Evolutionary conservation across 1,140 invertebrate genomes (phyloP).

Genomic region (Brachystomella parvula): DNA sequence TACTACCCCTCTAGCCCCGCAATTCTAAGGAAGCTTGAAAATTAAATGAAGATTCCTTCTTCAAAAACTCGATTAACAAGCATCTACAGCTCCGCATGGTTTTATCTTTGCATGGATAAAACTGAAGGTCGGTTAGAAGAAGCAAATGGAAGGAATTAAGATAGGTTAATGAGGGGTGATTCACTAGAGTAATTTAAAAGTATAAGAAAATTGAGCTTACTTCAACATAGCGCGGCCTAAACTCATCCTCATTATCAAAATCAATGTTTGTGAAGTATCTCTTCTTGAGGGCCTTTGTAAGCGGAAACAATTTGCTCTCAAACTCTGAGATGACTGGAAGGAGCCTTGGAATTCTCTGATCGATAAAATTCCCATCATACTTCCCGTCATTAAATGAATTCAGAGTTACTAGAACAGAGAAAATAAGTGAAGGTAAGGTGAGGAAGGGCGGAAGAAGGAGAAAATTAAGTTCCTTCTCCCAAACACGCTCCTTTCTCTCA

Average conservation of each 20-base stretch:
- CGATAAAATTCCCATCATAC: constrained; percentile 41
- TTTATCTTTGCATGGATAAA: too few species aligned
- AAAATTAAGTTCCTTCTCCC: too few species aligned
- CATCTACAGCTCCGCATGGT: too few species aligned
- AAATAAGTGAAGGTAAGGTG: too few species aligned
- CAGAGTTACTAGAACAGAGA: constrained; percentile 36
- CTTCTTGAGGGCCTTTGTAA: constrained; percentile 39
- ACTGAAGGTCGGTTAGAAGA: too few species aligned
- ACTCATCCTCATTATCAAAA: constrained; percentile 40
- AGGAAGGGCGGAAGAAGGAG: too few species aligned
- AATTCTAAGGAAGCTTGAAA: too few species aligned
- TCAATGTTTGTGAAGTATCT: constrained; percentile 41
- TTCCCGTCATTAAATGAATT: constrained; percentile 40
- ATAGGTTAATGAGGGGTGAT: neutral
- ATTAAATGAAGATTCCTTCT: too few species aligned
- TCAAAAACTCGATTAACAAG: too few species aligned
- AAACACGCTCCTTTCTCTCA: too few species aligned
- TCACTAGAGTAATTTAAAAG: constrained; percentile 4
- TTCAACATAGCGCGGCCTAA: constrained; percentile 39
- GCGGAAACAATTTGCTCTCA: constrained; percentile 39
- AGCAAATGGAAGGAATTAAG: constrained; percentile 2
- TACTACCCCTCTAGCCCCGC: too few species aligned
- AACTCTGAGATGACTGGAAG: constrained; percentile 40
- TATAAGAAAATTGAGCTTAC: constrained; percentile 27
- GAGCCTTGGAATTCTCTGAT: constrained; percentile 39